These are phyloP conservation scores for Lonchura striata DNA, from an alignment of 2,113 vertebrate genomes.

Conservation along the genomic window DNA sequence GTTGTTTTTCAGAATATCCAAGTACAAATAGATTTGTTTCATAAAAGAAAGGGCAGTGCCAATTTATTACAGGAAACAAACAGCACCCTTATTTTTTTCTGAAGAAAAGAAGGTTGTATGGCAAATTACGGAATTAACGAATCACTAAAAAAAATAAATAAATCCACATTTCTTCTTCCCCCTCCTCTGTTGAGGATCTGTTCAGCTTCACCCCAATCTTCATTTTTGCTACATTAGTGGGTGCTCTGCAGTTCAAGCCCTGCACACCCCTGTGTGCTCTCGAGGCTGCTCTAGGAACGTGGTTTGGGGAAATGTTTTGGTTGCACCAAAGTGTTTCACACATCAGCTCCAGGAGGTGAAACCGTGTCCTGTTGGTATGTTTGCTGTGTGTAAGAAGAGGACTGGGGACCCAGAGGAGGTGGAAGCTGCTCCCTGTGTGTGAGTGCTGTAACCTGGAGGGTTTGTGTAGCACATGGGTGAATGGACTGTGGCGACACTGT, in stretches of 20 bases:
- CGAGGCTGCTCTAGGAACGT: not conserved
- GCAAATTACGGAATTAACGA: not conserved
- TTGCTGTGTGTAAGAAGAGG: not conserved
- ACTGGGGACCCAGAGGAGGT: rapidly evolving
- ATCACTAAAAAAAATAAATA: not conserved
- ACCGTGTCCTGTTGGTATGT: rapidly evolving
- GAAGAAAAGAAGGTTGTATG: not conserved
- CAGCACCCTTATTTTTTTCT: not conserved
- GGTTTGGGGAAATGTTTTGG: not conserved
- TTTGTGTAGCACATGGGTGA: not conserved
- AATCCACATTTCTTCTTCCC: not conserved
- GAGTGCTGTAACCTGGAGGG: rapidly evolving
- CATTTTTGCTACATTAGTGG: not conserved
- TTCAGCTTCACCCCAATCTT: not conserved
- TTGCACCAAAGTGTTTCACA: not conserved
- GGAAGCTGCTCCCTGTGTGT: not conserved
- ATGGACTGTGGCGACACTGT: not conserved
- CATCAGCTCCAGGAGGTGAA: not conserved
- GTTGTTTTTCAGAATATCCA: not conserved
- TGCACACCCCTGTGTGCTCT: too few species aligned
- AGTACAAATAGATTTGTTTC: not conserved
- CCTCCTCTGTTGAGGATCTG: not conserved
- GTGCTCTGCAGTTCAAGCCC: rapidly evolving
- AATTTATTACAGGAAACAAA: not conserved
- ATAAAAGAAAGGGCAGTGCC: not conserved